Conservation (phyloP, 2,888 invertebrate genomes). For the Marronus borbonicus region DNA sequence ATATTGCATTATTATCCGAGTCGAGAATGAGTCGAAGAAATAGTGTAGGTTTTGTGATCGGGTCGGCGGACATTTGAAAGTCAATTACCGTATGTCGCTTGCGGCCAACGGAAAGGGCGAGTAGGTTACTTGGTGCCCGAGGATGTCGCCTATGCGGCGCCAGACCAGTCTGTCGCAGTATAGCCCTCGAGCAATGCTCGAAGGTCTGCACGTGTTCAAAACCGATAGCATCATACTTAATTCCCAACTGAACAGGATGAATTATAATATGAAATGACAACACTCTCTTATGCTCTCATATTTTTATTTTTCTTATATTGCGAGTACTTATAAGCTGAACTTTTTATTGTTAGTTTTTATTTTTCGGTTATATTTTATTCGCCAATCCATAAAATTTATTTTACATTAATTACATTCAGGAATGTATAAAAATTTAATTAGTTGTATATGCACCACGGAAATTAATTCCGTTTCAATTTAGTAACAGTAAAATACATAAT, state of each 20-base stretch:
- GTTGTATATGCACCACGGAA: no score
- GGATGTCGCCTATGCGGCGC: slow-evolving; percentile 65
- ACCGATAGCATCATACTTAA: slow-evolving; percentile 56
- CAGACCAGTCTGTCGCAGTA: slow-evolving; percentile 58
- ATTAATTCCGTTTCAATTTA: no score
- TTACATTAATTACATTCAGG: not conserved
- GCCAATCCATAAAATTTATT: not conserved
- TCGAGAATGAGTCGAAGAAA: slow-evolving; percentile 49
- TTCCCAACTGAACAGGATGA: slow-evolving; percentile 53
- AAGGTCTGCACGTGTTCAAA: slow-evolving; percentile 56
- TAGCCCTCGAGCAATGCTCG: slow-evolving; percentile 50
- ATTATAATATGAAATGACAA: slow-evolving; percentile 49
- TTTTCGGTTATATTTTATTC: slow-evolving; percentile 3
- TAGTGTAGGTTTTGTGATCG: slow-evolving; percentile 53
- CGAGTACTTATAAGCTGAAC: slow-evolving; percentile 6
- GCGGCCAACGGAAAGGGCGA: slow-evolving; percentile 62
- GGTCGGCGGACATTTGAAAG: slow-evolving; percentile 62
- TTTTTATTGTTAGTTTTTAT: not conserved
- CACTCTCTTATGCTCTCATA: slow-evolving; percentile 34
- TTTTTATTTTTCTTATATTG: slow-evolving; percentile 11
- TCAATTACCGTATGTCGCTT: slow-evolving; percentile 62
- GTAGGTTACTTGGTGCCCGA: slow-evolving; percentile 63
- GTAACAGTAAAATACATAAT: no score
- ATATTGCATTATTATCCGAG: slow-evolving; percentile 47
- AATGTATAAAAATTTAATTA: no score